These are phyloP conservation scores for Mythimna albipuncta DNA, from an alignment of 2,888 invertebrate genomes.

Conservation along the genomic window DNA sequence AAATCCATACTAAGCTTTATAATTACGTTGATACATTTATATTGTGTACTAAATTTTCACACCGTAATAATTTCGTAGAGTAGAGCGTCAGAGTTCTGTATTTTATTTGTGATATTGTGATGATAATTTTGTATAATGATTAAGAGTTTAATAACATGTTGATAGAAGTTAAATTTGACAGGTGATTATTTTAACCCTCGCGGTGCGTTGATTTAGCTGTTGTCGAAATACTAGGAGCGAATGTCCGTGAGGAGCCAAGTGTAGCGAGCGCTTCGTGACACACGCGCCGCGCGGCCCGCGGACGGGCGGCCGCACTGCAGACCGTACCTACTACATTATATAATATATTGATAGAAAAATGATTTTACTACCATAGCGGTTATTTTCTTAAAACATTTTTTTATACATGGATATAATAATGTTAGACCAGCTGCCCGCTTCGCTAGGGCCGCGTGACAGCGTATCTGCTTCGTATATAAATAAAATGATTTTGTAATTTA, in stretches of 20 bases:
- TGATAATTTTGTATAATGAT: conserved; percentile 86
- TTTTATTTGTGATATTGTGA: conserved; percentile 89
- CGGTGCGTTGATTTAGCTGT: conserved; percentile 73
- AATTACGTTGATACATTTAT: conserved; percentile 68
- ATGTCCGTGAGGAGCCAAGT: conserved; percentile 38
- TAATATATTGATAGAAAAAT: conserved; percentile 36
- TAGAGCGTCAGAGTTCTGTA: conserved; percentile 75
- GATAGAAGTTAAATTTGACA: conserved; percentile 85
- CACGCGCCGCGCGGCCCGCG: conserved; percentile 36
- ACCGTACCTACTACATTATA: conserved; percentile 41
- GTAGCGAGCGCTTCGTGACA: conserved; percentile 22
- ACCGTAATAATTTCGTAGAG: conserved; percentile 60
- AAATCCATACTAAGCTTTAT: conserved; percentile 67
- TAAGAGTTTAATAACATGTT: conserved; percentile 88
- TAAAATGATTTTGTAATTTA: conserved; percentile 77
- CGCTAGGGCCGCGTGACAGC: conserved; percentile 41
- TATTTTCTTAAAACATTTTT: conserved; percentile 49
- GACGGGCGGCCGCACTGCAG: conserved; percentile 1
- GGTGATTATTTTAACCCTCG: conserved; percentile 81
- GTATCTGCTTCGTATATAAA: conserved; percentile 58
- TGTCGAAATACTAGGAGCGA: conserved; percentile 43
- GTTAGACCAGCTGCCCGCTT: conserved; percentile 5
- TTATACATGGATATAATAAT: conserved; percentile 36
- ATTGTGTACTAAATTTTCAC: conserved; percentile 63
- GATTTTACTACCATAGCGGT: conserved; percentile 48